Base-by-base conservation (phyloP, 2,797 vertebrate species). In the Malurus splendens region DNA sequence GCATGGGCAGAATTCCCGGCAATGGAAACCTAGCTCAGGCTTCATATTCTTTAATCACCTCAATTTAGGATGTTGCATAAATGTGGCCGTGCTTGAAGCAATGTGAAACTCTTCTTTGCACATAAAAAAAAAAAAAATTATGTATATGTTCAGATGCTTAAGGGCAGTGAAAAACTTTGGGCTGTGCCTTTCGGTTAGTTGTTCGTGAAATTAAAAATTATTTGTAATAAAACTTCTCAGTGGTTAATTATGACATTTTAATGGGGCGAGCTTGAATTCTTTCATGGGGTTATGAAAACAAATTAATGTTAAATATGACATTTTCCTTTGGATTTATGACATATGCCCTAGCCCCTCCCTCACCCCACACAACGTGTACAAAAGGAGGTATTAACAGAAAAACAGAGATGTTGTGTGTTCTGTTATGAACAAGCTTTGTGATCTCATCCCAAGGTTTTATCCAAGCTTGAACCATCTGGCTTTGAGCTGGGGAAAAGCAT, bases 381-480 rank as follows among this genome's bases (percentile, higher is more conserved):
- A 96, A 94, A 95, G 94, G 93, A 94, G 82, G 91, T 90, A 90
- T 96, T 94, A 92, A 94, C 85, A 82, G 95, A 93, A 89, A 93
- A 90, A 93, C 93, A 94, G 94, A 90, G 94, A 96, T 95, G 91
- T 89, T 95, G 95, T 94, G 94, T 95, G 94, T 93, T 96, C 95
- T 86, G 81, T 95, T 95, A 94, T 87, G 95, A 97, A 95, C 92
- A 90, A 95, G 96, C 95, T 96, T 95, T 97, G 96, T 98, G 97
- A 98, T 98, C 98, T 98, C 97, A 98, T 98, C 97, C 95, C 95
- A 95, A 96, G 96, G 96, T 96, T 97, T 97, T 96, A 96, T 94
- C 97, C 91, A 97, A 97, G 98, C 97, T 97, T 95, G 94, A 97
- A 98, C 98, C 98, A 99, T 99, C 98, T 98, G 98, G 97, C 98